Evolutionary conservation across 2,888 invertebrate genomes (phyloP).

Genomic region (Biston betularia): DNA sequence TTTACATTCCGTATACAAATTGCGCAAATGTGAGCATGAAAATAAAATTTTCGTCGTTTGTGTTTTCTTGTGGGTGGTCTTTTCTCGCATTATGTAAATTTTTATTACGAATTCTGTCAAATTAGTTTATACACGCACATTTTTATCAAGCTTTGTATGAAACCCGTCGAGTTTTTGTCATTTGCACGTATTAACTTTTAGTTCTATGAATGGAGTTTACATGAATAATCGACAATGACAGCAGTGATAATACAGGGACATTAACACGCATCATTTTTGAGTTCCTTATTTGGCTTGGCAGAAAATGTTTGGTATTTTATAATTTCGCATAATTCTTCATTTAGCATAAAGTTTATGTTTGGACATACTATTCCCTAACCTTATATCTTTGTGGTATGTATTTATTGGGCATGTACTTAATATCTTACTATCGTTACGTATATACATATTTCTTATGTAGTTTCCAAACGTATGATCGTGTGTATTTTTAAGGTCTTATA

Average conservation of each 20-base stretch:
- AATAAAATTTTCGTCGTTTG: conserved; percentile 82
- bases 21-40: conserved; percentile 82
- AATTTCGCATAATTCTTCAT: too few species aligned
- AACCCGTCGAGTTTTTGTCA: conserved; percentile 46
- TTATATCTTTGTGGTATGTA: too few species aligned
- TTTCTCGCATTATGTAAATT: conserved; percentile 81
- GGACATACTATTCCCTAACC: too few species aligned
- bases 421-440: too few species aligned
- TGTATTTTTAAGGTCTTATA: too few species aligned
- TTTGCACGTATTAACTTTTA: conserved; percentile 19
- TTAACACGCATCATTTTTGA: background rate
- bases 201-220: background rate
- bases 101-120: conserved; percentile 77
- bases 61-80: conserved; percentile 77
- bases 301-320: too few species aligned
- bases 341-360: too few species aligned
- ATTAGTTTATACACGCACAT: conserved; percentile 73
- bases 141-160: conserved; percentile 63
- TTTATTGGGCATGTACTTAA: too few species aligned
- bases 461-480: too few species aligned
- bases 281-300: background rate
- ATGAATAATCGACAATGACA: background rate
- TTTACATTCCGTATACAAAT: conserved; percentile 85
- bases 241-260: background rate
- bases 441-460: too few species aligned